Evolutionary conservation across 2,113 vertebrate genomes (phyloP).

Genomic region (Centropus unirufus): DNA sequence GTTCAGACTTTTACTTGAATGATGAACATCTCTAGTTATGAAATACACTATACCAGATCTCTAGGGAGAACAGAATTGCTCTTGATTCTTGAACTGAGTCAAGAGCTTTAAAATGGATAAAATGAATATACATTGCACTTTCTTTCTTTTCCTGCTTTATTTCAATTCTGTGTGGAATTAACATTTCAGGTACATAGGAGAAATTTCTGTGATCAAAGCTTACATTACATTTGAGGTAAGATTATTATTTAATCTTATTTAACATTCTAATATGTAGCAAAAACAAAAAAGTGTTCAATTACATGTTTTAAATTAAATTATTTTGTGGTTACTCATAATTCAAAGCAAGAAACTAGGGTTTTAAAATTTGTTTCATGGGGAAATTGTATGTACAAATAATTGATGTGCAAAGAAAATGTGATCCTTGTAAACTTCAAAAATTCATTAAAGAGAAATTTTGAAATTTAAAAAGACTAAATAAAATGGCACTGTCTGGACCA

Average conservation of each 20-base stretch:
- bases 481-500: neutral
- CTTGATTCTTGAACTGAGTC: neutral
- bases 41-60: neutral
- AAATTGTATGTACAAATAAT: neutral
- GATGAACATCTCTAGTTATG: neutral
- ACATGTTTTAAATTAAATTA: slow-evolving; percentile 35
- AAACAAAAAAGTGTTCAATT: slow-evolving; percentile 54
- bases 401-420: neutral
- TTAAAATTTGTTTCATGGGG: neutral
- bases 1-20: neutral
- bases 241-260: slow-evolving; percentile 73
- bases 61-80: neutral
- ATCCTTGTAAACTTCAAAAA: slow-evolving; percentile 7
- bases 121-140: neutral
- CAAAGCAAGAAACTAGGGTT: slow-evolving; percentile 40
- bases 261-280: slow-evolving; percentile 69
- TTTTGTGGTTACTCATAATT: slow-evolving; percentile 47
- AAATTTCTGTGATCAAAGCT: slow-evolving; percentile 55
- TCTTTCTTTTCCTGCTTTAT: neutral
- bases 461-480: slow-evolving; percentile 65
- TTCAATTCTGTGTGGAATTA: slow-evolving; percentile 39
- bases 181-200: slow-evolving; percentile 18
- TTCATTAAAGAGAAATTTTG: slow-evolving; percentile 75
- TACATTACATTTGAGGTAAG: slow-evolving; percentile 48
- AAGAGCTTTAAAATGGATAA: neutral